These are phyloP conservation scores for Eupithecia tripunctaria DNA, from an alignment of 2,888 invertebrate genomes.

Conservation along the genomic window DNA sequence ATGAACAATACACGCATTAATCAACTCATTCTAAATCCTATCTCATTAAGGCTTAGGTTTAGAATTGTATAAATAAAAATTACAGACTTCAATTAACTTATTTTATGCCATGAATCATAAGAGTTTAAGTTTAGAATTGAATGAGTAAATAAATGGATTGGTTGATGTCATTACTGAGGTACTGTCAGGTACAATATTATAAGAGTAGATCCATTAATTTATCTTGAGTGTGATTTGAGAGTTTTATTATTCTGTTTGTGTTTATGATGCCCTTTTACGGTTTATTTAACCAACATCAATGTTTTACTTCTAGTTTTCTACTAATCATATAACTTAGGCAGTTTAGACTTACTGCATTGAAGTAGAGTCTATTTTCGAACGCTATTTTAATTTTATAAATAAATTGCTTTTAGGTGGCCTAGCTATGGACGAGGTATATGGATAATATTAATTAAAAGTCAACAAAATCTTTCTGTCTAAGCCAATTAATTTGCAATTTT, in stretches of 20 bases:
- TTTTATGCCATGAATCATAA: not conserved
- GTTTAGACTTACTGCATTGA: not conserved
- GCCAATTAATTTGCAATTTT: not conserved
- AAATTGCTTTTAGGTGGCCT: not conserved
- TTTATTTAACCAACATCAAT: not conserved
- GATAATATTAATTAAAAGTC: not conserved
- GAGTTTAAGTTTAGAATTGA: constrained; percentile 25
- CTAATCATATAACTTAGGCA: not conserved
- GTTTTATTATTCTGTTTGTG: not conserved
- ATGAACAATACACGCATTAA: constrained; percentile 56
- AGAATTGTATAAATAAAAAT: constrained; percentile 40
- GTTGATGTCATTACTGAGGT: constrained; percentile 48
- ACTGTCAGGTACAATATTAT: constrained; percentile 76
- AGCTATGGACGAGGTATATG: not conserved
- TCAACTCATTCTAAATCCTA: constrained; percentile 52
- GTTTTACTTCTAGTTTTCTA: not conserved
- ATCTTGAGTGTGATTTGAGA: not conserved
- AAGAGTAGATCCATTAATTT: constrained; percentile 48
- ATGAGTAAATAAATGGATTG: constrained; percentile 41
- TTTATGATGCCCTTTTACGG: not conserved
- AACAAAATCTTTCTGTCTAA: not conserved
- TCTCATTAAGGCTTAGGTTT: constrained; percentile 46
- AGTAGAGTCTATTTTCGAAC: not conserved
- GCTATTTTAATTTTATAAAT: not conserved
- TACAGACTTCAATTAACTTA: not conserved